Evolutionary conservation across 2,888 invertebrate genomes (phyloP).

Genomic region (Orthosia gothica): DNA sequence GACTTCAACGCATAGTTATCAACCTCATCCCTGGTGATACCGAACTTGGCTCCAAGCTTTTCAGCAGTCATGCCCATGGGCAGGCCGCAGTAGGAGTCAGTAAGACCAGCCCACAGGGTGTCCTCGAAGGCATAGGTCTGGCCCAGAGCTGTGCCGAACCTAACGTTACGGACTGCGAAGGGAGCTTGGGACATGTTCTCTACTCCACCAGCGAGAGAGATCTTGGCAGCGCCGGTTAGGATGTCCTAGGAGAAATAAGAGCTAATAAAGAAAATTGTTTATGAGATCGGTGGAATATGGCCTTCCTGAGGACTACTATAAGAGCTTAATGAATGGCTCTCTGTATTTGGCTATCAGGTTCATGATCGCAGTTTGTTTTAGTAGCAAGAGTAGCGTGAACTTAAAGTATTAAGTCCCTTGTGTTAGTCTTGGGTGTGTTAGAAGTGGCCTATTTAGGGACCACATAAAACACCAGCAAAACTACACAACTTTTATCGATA

Average conservation of each 20-base stretch:
- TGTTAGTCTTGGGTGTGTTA: too few relatives aligned
- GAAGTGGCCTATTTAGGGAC: too few relatives aligned
- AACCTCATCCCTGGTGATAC: conserved; percentile 95
- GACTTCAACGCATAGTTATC: conserved; percentile 97
- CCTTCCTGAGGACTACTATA: too few relatives aligned
- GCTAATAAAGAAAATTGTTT: too few relatives aligned
- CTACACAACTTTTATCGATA: too few relatives aligned
- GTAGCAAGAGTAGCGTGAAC: too few relatives aligned
- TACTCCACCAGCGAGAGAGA: conserved; percentile 97
- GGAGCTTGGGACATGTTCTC: conserved; percentile 99
- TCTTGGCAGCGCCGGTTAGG: conserved; percentile 95
- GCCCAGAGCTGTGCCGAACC: conserved; percentile 97
- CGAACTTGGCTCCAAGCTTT: conserved; percentile 96
- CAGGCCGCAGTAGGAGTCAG: conserved; percentile 97
- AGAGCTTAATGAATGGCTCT: too few relatives aligned
- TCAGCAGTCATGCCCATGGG: conserved; percentile 99
- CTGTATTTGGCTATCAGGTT: too few relatives aligned
- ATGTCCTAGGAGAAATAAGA: conserved; percentile 93
- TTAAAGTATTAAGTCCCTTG: too few relatives aligned
- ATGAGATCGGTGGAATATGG: too few relatives aligned
- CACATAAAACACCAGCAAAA: too few relatives aligned
- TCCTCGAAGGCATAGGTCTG: conserved; percentile 96
- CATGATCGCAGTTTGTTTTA: too few relatives aligned
- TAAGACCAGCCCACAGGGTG: conserved; percentile 96
- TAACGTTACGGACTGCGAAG: conserved; percentile 95